A percentile compares a stretch with the other conserved stretches of the same genome.
Conservation (phyloP, 30 jellyfish, hydroid and myxozoan genomes). For the Pelagia noctiluca region DNA sequence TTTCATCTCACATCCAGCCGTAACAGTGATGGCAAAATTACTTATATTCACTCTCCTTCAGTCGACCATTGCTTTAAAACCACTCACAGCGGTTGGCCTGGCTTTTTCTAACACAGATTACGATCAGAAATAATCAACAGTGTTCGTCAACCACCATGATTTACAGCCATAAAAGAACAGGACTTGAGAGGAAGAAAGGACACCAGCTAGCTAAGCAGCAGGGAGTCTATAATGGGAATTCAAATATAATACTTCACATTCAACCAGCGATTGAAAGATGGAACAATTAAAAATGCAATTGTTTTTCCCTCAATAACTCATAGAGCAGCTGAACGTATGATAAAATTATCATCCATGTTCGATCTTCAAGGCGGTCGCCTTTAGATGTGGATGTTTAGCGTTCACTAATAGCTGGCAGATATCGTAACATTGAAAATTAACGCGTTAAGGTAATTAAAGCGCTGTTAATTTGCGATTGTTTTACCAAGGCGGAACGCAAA, state of each 20-base stretch:
- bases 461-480: no score
- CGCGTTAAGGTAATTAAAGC: not conserved
- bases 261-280: conserved; percentile 20
- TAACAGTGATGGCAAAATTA: no score
- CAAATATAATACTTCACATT: conserved; percentile 45
- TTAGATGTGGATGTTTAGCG: not conserved
- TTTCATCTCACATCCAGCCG: no score
- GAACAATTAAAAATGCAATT: conserved; percentile 68
- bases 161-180: conserved; percentile 68
- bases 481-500: no score
- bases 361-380: not conserved
- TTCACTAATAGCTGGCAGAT: not conserved
- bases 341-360: conserved; percentile 36
- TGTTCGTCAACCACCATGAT: conserved; percentile 67
- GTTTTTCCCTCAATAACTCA: conserved; percentile 50
- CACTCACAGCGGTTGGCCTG: conserved; percentile 80
- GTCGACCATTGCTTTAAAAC: conserved; percentile 71
- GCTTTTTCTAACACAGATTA: conserved; percentile 76
- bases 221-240: conserved; percentile 70
- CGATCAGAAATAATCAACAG: conserved; percentile 74
- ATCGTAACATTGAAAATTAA: not conserved
- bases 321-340: conserved; percentile 65
- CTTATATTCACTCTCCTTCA: no score
- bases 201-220: conserved; percentile 75
- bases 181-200: conserved; percentile 71